These are phyloP conservation scores for Plectropomus leopardus DNA, from an alignment of 2,113 vertebrate species.

Conservation along the genomic window DNA sequence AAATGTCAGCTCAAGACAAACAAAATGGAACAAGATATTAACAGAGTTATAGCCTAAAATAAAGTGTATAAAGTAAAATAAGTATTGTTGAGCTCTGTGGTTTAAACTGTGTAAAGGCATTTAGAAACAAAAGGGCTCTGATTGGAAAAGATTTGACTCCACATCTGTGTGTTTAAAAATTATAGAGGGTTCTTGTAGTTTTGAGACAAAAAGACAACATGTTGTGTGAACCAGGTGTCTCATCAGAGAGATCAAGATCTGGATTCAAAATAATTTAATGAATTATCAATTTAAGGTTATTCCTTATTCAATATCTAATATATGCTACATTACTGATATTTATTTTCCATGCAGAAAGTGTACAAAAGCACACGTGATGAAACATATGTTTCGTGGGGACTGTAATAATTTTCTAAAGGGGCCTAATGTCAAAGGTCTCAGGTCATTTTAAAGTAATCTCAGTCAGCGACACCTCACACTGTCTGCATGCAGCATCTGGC, in stretches of 20 bases:
- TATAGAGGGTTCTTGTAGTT: background rate
- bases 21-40: no score
- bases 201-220: background rate
- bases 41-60: no score
- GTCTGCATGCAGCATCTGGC: background rate
- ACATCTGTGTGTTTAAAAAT: background rate
- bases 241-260: background rate
- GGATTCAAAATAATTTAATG: background rate
- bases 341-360: background rate
- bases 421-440: background rate
- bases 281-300: background rate
- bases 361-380: background rate
- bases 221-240: background rate
- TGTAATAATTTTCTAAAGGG: background rate
- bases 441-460: background rate
- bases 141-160: background rate
- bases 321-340: no score
- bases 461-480: background rate
- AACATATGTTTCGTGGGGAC: background rate
- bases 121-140: background rate
- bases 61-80: background rate
- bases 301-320: background rate
- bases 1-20: no score
- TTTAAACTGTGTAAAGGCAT: background rate
- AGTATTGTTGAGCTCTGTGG: slow-evolving; percentile 3